These are phyloP conservation scores for Anas capensis DNA, from an alignment of 2,797 vertebrate genomes.

Conservation along the genomic window DNA sequence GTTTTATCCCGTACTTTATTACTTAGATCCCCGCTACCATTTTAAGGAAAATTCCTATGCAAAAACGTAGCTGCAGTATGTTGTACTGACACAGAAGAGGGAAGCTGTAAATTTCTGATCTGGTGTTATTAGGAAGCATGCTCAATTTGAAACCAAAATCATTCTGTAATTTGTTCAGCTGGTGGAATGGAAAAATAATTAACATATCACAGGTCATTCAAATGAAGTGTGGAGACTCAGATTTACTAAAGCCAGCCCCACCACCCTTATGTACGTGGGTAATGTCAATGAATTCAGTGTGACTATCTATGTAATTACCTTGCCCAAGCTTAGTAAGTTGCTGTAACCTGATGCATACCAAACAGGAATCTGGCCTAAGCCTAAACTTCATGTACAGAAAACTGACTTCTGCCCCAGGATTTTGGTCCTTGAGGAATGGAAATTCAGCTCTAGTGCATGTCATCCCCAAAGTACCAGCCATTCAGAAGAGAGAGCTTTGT, in stretches of 20 bases:
- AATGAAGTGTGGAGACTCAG: neutral
- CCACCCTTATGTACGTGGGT: neutral
- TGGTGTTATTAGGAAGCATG: neutral
- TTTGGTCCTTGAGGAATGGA: neutral
- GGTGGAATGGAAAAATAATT: conserved; percentile 1
- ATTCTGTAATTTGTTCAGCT: conserved; percentile 24
- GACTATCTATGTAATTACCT: neutral
- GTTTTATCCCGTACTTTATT: neutral
- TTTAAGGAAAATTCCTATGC: neutral
- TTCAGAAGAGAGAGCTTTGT: neutral
- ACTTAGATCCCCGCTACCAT: neutral
- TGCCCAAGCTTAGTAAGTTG: neutral
- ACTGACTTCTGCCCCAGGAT: neutral
- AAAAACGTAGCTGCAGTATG: neutral
- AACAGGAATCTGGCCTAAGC: neutral
- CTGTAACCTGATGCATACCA: neutral
- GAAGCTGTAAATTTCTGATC: neutral
- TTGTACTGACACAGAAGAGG: neutral
- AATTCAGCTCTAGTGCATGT: neutral
- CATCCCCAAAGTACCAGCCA: neutral
- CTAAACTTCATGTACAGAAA: neutral
- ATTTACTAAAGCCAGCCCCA: neutral
- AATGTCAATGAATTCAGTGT: neutral
- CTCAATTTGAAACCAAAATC: neutral
- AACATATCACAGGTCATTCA: neutral